A percentile compares a stretch with the other conserved stretches of the same genome.
Conservation (phyloP, 35 echinoderm and acorn worm genomes). For the Stichopus chloronotus region DNA sequence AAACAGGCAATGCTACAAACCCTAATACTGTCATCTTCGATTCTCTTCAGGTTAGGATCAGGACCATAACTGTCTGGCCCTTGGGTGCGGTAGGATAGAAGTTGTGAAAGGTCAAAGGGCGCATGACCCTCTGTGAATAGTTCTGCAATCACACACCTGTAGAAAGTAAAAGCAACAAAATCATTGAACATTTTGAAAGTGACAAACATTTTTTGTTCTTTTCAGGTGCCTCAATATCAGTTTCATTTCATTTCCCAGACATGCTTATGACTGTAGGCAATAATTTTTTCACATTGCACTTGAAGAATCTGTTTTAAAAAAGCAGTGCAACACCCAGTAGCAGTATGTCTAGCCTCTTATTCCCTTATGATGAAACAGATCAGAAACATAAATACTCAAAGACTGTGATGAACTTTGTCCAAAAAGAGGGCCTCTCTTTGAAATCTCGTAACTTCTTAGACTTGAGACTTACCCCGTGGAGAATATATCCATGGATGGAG, state of each 20-base stretch:
- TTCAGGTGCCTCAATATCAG: neutral
- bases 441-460: too few relatives aligned
- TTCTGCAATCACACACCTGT: constrained; percentile 96
- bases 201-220: neutral
- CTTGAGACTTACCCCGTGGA: constrained; percentile 69
- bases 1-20: constrained; percentile 35
- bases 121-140: constrained; percentile 95
- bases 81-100: constrained; percentile 85
- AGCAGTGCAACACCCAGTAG: too few relatives aligned
- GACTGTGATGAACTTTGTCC: too few relatives aligned
- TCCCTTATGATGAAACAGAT: too few relatives aligned
- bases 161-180: constrained; percentile 13
- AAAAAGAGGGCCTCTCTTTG: too few relatives aligned
- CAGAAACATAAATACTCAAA: too few relatives aligned
- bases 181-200: neutral
- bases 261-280: neutral
- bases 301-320: too few relatives aligned
- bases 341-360: too few relatives aligned
- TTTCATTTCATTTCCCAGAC: neutral
- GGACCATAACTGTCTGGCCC: constrained; percentile 72
- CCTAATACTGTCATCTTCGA: constrained; percentile 89
- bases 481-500: constrained; percentile 89
- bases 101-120: constrained; percentile 96
- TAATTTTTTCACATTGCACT: too few relatives aligned
- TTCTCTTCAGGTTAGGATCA: constrained; percentile 75